Percentiles rank a stretch among this genome's conserved stretches.
phyloP scores from a whole-genome alignment of 92 coral and sea anemone species.

The Paragorgia papillata region DNA sequence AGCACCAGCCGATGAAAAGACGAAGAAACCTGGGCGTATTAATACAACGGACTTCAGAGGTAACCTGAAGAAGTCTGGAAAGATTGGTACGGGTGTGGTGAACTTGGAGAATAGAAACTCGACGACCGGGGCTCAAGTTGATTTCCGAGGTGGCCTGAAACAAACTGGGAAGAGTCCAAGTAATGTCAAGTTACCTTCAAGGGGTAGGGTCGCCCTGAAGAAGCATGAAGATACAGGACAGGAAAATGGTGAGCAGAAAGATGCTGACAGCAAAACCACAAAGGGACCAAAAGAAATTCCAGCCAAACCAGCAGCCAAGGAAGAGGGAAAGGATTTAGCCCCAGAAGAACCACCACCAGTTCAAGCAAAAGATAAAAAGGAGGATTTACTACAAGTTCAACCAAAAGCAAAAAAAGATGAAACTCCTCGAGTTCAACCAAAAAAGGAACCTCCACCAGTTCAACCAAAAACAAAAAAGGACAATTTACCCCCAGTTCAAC shows the following conservation, averaged over 20 bases:
- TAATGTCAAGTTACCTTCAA: slow-evolving; percentile 4
- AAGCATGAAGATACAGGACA: background rate
- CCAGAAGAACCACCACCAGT: slow-evolving; percentile 1
- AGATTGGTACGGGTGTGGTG: background rate
- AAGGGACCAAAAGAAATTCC: background rate
- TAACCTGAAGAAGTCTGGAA: slow-evolving; percentile 35
- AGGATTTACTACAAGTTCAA: no score
- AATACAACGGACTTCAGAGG: slow-evolving; percentile 21
- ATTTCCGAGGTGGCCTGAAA: slow-evolving; percentile 70
- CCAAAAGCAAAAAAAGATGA: no score
- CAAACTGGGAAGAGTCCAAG: slow-evolving; percentile 48
- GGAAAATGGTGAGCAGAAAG: slow-evolving; percentile 5
- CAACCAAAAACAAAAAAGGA: no score
- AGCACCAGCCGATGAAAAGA: slow-evolving; percentile 7
- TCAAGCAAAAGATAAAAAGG: background rate
- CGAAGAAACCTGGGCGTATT: slow-evolving; percentile 19
- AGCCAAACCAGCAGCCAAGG: background rate
- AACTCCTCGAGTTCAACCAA: no score
- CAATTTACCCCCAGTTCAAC: no score
- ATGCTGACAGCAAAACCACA: background rate
- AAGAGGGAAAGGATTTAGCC: background rate
- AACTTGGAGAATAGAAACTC: slow-evolving; percentile 26
- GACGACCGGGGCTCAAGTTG: slow-evolving; percentile 59
- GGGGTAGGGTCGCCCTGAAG: background rate
- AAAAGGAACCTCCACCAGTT: no score